These are phyloP conservation scores for Suncus etruscus DNA, from an alignment of 2,113 vertebrate genomes.

Conservation along the genomic window DNA sequence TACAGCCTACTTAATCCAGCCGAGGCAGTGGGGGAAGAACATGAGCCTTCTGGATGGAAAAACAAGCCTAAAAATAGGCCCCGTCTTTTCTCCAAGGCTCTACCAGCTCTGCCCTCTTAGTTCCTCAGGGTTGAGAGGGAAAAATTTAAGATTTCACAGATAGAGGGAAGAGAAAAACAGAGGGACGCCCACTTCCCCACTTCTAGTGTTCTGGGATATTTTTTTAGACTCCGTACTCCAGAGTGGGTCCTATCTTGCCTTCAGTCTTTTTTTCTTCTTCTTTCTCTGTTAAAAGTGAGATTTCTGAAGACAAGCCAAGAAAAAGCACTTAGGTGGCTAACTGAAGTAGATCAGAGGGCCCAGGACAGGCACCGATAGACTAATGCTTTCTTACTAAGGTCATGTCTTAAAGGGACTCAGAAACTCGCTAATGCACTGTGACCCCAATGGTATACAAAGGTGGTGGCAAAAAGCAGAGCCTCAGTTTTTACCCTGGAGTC, in stretches of 20 bases:
- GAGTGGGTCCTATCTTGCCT: too few species aligned
- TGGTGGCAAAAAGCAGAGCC: background rate
- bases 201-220: too few species aligned
- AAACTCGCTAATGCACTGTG: background rate
- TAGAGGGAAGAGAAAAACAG: background rate
- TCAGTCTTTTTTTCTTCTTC: slow-evolving; percentile 5
- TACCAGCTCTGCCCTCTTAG: background rate
- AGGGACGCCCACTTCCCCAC: background rate
- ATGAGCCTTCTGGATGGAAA: slow-evolving; percentile 75
- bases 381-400: too few species aligned
- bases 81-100: slow-evolving; percentile 25
- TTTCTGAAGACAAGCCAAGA: slow-evolving; percentile 58
- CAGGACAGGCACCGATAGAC: background rate
- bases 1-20: slow-evolving; percentile 72
- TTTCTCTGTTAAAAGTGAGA: background rate
- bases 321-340: slow-evolving; percentile 49
- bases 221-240: too few species aligned
- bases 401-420: background rate
- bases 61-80: slow-evolving; percentile 81
- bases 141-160: background rate
- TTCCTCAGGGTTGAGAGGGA: background rate
- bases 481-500: background rate
- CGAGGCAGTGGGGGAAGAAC: slow-evolving; percentile 65
- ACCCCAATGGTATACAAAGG: background rate
- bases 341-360: background rate